Conservation (phyloP, 2,113 vertebrate genomes). For the Clarias magur region DNA sequence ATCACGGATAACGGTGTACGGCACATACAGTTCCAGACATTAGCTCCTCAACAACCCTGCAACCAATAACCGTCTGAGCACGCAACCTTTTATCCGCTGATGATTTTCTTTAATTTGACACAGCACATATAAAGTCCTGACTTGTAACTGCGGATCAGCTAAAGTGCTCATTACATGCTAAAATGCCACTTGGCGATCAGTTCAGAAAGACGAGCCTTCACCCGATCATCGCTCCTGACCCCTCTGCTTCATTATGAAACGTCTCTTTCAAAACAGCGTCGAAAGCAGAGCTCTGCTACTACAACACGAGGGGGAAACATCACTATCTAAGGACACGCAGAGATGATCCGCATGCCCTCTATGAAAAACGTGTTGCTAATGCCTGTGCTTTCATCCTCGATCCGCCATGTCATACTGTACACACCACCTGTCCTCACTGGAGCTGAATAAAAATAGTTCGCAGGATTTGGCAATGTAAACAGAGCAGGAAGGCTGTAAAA, state of each 20-base stretch:
- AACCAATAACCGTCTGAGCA: background rate
- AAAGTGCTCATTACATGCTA: slow-evolving; percentile 8
- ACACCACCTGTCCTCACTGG: background rate
- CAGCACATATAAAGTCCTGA: background rate
- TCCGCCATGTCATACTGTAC: slow-evolving; percentile 14
- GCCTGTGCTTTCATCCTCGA: slow-evolving; percentile 16
- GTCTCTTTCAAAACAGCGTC: background rate
- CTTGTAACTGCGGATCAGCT: background rate
- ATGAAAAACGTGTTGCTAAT: background rate
- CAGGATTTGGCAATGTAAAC: slow-evolving; percentile 38
- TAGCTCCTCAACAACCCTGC: background rate
- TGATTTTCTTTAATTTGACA: background rate
- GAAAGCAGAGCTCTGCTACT: background rate
- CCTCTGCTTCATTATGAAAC: background rate
- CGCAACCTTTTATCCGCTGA: background rate
- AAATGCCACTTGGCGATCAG: slow-evolving; percentile 16
- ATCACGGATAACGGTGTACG: background rate
- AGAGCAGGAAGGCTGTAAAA: slow-evolving; percentile 32
- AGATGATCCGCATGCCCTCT: background rate
- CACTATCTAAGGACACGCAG: background rate
- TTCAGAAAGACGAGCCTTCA: background rate
- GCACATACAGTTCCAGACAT: background rate
- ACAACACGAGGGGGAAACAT: slow-evolving; percentile 7
- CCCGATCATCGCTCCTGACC: background rate
- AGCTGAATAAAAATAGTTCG: slow-evolving; percentile 25